These are phyloP conservation scores for Drosophila affinis DNA, from an alignment of 2,888 invertebrate species.

Conservation along the genomic window DNA sequence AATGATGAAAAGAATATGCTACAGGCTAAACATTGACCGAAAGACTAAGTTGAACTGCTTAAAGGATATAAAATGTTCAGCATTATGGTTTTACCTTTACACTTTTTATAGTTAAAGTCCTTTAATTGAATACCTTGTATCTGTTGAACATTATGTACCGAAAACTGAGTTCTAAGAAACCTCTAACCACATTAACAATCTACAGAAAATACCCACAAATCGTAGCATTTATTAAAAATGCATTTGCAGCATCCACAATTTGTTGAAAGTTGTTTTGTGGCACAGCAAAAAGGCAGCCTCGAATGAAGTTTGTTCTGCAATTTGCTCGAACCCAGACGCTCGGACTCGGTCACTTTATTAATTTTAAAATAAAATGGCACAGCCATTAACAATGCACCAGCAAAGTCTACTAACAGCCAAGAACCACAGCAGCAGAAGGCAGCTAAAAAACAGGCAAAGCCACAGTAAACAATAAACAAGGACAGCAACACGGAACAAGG, in stretches of 20 bases:
- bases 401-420: constrained; percentile 23
- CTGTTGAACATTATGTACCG: too few species aligned
- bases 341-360: constrained; percentile 67
- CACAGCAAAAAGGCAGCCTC: constrained; percentile 10
- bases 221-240: constrained; percentile 30
- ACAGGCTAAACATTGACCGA: too few species aligned
- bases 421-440: background rate
- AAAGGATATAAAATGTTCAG: too few species aligned
- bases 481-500: constrained; percentile 20
- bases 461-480: constrained; percentile 54
- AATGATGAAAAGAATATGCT: background rate
- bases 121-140: too few species aligned
- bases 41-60: too few species aligned
- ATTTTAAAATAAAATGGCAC: constrained; percentile 73
- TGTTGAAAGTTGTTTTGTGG: constrained; percentile 13
- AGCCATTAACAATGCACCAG: constrained; percentile 70
- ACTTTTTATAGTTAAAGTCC: too few species aligned
- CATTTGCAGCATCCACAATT: constrained; percentile 28
- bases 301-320: constrained; percentile 49
- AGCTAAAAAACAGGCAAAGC: constrained; percentile 37
- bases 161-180: background rate
- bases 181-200: background rate
- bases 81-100: too few species aligned
- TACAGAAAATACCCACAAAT: constrained; percentile 13
- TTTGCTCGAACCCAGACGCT: constrained; percentile 21